Conservation (phyloP, 2,888 invertebrate genomes). For the Brachynemurus nebulosus region DNA sequence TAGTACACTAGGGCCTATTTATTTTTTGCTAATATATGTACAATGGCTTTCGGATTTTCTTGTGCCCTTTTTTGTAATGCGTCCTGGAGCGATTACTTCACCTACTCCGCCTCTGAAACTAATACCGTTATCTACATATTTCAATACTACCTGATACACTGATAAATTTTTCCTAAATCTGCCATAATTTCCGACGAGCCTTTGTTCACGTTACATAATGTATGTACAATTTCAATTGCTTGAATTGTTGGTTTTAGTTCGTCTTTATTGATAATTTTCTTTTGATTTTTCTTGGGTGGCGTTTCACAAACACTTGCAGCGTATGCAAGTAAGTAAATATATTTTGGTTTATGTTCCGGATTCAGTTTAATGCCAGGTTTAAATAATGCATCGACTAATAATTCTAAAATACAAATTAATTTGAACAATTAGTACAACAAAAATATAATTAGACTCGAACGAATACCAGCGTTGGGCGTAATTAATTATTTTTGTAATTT, state of each 20-base stretch:
- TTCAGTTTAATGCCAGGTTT: slow-evolving; percentile 89
- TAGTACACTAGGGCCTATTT: too few species aligned
- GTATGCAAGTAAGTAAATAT: slow-evolving; percentile 87
- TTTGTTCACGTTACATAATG: slow-evolving; percentile 78
- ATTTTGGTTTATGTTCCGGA: slow-evolving; percentile 94
- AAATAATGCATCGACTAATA: slow-evolving; percentile 86
- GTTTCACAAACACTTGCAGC: slow-evolving; percentile 87
- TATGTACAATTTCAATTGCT: slow-evolving; percentile 87
- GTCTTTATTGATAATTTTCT: slow-evolving; percentile 61
- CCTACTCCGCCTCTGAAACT: too few species aligned
- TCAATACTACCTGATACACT: slow-evolving; percentile 59
- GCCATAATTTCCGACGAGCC: slow-evolving; percentile 88
- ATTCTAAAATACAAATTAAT: slow-evolving; percentile 41
- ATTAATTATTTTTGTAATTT: too few species aligned
- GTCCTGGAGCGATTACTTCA: too few species aligned
- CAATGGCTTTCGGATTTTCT: too few species aligned
- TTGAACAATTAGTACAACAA: slow-evolving; percentile 7
- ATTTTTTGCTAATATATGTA: too few species aligned
- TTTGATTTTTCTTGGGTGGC: slow-evolving; percentile 48
- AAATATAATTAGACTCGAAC: too few species aligned
- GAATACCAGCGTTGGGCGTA: too few species aligned
- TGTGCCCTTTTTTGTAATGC: too few species aligned
- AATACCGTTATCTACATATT: neutral
- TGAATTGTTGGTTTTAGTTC: slow-evolving; percentile 83
- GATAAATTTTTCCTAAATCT: slow-evolving; percentile 80